Base-by-base conservation (phyloP, 1,140 invertebrate genomes). In the Rhyzopertha dominica region DNA sequence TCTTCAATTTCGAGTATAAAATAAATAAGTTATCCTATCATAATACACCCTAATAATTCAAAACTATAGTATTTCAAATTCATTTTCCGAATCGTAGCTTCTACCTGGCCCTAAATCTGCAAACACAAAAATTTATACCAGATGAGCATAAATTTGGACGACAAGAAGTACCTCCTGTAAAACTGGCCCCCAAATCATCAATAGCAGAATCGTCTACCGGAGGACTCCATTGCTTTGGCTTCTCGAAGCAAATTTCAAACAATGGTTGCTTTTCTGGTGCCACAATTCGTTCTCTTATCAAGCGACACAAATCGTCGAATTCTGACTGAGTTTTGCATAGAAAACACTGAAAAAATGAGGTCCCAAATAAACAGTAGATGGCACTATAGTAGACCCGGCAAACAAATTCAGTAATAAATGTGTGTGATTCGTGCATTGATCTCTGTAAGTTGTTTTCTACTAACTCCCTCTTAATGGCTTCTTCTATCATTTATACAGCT, bases 341-440 rank as follows among this genome's bases (percentile, higher is more conserved):
- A 66, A 96, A 97, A 64, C 91, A 94, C 87, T 94, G 60, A 46
- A 79, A 75, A 44, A 32, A n/a, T n/a, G n/a, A n/a, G n/a, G n/a
- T n/a, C n/a, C n/a, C n/a, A n/a, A n/a, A n/a, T n/a, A n/a, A n/a
- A n/a, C n/a, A n/a, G n/a, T n/a, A n/a, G n/a, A n/a, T n/a, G n/a
- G n/a, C n/a, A n/a, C n/a, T n/a, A n/a, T n/a, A n/a, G n/a, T n/a
- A n/a, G n/a, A n/a, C n/a, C n/a, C n/a, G n/a, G n/a, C n/a, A n/a
- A n/a, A n/a, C n/a, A n/a, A n/a, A n/a, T n/a, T n/a, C n/a, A n/a
- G n/a, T n/a, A n/a, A n/a, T n/a, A n/a, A n/a, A n/a, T n/a, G n/a
- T n/a, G n/a, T n/a, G n/a, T n/a, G n/a, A n/a, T n/a, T n/a, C n/a
- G n/a, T n/a, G n/a, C n/a, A n/a, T n/a, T n/a, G n/a, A n/a, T n/a